phyloP scores from a whole-genome alignment of 1,140 invertebrate species.

The Schlechtendalia chinensis region DNA sequence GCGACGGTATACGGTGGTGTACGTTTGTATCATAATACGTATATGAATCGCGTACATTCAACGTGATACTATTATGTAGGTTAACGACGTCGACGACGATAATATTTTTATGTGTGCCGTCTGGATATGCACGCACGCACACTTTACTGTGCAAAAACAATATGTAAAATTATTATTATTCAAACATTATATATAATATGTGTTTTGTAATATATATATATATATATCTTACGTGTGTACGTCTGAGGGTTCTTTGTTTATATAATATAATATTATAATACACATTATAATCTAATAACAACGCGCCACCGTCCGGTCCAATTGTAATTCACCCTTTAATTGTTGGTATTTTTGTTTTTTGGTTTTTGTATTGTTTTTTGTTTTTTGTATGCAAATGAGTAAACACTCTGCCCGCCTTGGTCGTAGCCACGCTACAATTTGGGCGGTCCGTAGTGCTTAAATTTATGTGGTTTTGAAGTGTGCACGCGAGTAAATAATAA shows the following conservation, averaged over 20 bases:
- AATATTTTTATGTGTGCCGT: neutral
- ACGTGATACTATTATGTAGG: too few relatives aligned
- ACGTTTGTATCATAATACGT: too few relatives aligned
- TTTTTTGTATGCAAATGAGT: conserved; percentile 7
- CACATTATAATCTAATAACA: conserved; percentile 25
- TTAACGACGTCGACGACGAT: too few relatives aligned
- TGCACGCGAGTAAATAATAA: conserved; percentile 30
- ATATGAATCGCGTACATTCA: too few relatives aligned
- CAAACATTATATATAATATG: neutral
- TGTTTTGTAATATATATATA: neutral
- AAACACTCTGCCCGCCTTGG: neutral
- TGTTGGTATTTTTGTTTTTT: conserved; percentile 12
- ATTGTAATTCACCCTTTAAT: conserved; percentile 26
- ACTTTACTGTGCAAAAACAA: neutral
- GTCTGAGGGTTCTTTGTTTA: conserved; percentile 14
- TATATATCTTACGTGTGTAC: neutral
- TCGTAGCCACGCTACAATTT: too few relatives aligned
- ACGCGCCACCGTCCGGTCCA: neutral
- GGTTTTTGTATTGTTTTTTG: too few relatives aligned
- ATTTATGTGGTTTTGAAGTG: conserved; percentile 24
- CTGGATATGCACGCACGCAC: neutral
- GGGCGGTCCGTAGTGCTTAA: neutral
- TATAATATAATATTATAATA: conserved; percentile 16
- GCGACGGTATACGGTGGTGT: neutral
- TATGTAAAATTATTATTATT: neutral